Evolutionary conservation across 2,888 invertebrate genomes (phyloP).

Genomic region (Dolichopus griseipennis): DNA sequence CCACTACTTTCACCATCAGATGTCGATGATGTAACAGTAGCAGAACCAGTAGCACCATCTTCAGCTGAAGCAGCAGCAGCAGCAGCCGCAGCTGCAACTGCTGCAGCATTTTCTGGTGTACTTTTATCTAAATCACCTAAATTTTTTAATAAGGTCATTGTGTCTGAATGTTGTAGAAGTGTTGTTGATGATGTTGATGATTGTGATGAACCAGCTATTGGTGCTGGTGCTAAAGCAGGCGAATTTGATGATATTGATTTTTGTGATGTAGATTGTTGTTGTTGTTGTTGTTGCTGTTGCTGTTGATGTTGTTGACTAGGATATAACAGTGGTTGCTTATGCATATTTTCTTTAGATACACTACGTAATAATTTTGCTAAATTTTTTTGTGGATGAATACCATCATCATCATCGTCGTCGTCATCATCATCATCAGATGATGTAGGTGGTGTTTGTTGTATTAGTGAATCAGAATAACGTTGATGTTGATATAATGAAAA

Average conservation of each 20-base stretch:
- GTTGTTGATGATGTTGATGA: slow-evolving; percentile 8
- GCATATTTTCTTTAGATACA: slow-evolving; percentile 35
- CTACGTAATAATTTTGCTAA: slow-evolving; percentile 35
- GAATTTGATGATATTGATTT: slow-evolving; percentile 14
- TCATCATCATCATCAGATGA: slow-evolving; percentile 21
- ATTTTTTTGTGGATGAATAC: slow-evolving; percentile 32
- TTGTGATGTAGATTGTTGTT: slow-evolving; percentile 14
- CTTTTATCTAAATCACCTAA: slow-evolving; percentile 34
- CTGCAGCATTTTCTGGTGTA: slow-evolving; percentile 18
- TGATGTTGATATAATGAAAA: slow-evolving; percentile 17
- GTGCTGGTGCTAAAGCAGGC: slow-evolving; percentile 16
- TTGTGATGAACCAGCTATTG: slow-evolving; percentile 13
- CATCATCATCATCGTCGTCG: slow-evolving; percentile 17
- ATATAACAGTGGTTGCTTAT: slow-evolving; percentile 19
- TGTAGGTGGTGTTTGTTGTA: slow-evolving; percentile 19
- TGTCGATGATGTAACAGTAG: slow-evolving; percentile 31
- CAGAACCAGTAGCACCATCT: slow-evolving; percentile 16
- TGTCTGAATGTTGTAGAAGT: slow-evolving; percentile 34
- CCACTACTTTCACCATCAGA: slow-evolving; percentile 47
- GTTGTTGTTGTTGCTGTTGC: neutral
- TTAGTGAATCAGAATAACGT: slow-evolving; percentile 9
- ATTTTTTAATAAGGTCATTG: slow-evolving; percentile 38
- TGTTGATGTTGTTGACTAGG: neutral
- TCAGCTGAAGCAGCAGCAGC: slow-evolving; percentile 15
- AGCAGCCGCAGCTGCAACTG: neutral